A percentile compares a stretch with the other conserved stretches of the same genome.
Evolutionary conservation across 2,797 vertebrate species (phyloP).

Genomic region (Lithobates pipiens): DNA sequence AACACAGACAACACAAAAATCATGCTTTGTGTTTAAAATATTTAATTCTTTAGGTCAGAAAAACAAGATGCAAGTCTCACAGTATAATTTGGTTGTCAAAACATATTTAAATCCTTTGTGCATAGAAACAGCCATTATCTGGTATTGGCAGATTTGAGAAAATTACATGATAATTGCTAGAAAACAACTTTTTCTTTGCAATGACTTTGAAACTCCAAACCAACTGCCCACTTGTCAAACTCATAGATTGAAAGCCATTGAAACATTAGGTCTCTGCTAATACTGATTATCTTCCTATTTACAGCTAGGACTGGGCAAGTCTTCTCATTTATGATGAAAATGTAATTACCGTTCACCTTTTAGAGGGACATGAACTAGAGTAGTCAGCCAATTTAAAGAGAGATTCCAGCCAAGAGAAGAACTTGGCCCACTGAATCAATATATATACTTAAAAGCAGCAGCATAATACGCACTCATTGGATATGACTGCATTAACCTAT

Average conservation of each 20-base stretch:
- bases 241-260: constrained; percentile 39
- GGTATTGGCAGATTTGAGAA: background rate
- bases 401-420: constrained; percentile 43
- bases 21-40: background rate
- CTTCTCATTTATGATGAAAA: constrained; percentile 53
- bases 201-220: constrained; percentile 49
- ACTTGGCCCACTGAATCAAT: constrained; percentile 29
- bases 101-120: background rate
- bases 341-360: constrained; percentile 58
- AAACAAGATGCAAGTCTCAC: background rate
- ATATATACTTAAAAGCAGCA: constrained; percentile 34
- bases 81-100: background rate
- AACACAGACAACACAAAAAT: too few relatives aligned
- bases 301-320: constrained; percentile 53
- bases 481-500: constrained; percentile 21
- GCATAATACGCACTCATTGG: constrained; percentile 8
- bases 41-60: background rate
- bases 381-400: constrained; percentile 51
- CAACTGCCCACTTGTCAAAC: constrained; percentile 22
- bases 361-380: constrained; percentile 40
- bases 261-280: constrained; percentile 49
- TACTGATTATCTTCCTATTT: constrained; percentile 54
- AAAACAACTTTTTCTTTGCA: constrained; percentile 43
- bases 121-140: background rate
- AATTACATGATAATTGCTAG: background rate